Conservation (phyloP, 2,888 invertebrate genomes). For the Drosophila suboccidentalis region DNA sequence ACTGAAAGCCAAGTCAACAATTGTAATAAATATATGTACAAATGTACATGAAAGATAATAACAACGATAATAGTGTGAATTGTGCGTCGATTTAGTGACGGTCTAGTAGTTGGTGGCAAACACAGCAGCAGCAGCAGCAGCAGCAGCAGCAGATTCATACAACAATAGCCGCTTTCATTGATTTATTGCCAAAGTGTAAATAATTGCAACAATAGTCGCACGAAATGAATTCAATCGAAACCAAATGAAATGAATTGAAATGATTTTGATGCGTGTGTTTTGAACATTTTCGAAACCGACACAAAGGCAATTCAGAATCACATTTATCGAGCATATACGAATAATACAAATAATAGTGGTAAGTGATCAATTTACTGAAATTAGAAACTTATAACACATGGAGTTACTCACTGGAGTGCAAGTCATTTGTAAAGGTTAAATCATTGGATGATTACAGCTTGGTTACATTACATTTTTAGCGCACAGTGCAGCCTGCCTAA, state of each 20-base stretch:
- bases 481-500: slow-evolving; percentile 45
- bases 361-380: slow-evolving; percentile 46
- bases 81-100: slow-evolving; percentile 40
- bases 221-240: slow-evolving; percentile 43
- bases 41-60: slow-evolving; percentile 17
- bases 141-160: slow-evolving; percentile 18
- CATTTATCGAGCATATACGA: slow-evolving; percentile 10
- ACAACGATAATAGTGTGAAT: slow-evolving; percentile 37
- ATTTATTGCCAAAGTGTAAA: slow-evolving; percentile 71
- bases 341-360: slow-evolving; percentile 25
- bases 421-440: slow-evolving; percentile 41
- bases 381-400: slow-evolving; percentile 18
- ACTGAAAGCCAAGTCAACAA: slow-evolving; percentile 26
- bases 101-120: slow-evolving; percentile 18
- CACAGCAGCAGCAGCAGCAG: background rate
- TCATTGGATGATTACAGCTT: slow-evolving; percentile 3
- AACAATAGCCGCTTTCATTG: slow-evolving; percentile 56
- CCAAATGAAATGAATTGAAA: slow-evolving; percentile 30
- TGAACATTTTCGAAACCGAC: slow-evolving; percentile 16
- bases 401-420: slow-evolving; percentile 8
- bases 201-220: slow-evolving; percentile 54
- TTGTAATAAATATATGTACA: slow-evolving; percentile 15
- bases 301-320: slow-evolving; percentile 13
- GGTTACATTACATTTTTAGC: background rate
- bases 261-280: slow-evolving; percentile 34